A percentile compares a stretch with the other conserved stretches of the same genome.
Evolutionary conservation across 1,140 invertebrate species (phyloP).

Genomic region (Drosophila pseudoananassae): DNA sequence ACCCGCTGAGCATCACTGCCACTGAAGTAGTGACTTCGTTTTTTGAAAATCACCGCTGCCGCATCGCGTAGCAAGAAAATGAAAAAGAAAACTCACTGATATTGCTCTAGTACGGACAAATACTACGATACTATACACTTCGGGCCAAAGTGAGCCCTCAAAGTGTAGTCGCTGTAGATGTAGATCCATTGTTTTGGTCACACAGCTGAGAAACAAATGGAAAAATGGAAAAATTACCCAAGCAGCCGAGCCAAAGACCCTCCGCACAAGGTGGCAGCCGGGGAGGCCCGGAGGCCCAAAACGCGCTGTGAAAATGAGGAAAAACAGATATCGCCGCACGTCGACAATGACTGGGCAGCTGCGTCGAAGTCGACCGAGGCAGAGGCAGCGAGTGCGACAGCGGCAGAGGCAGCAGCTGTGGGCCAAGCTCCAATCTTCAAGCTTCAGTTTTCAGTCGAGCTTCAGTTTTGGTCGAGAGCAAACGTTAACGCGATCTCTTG

Average conservation of each 20-base stretch:
- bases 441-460: slow-evolving; percentile 51
- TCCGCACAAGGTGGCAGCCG: slow-evolving; percentile 66
- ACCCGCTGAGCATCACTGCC: slow-evolving; percentile 54
- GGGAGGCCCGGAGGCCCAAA: slow-evolving; percentile 50
- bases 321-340: slow-evolving; percentile 57
- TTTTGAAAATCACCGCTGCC: slow-evolving; percentile 47
- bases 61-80: slow-evolving; percentile 18
- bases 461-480: slow-evolving; percentile 59
- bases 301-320: slow-evolving; percentile 74
- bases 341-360: slow-evolving; percentile 62
- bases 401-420: slow-evolving; percentile 25
- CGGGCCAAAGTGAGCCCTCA: slow-evolving; percentile 56
- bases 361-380: slow-evolving; percentile 6
- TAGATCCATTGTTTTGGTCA: slow-evolving; percentile 74
- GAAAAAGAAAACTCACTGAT: slow-evolving; percentile 41
- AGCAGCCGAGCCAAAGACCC: slow-evolving; percentile 61
- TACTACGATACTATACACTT: slow-evolving; percentile 10
- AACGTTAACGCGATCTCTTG: slow-evolving; percentile 30
- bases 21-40: slow-evolving; percentile 9
- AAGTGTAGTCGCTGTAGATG: slow-evolving; percentile 31
- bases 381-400: slow-evolving; percentile 14
- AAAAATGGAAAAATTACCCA: slow-evolving; percentile 76
- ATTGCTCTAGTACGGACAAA: slow-evolving; percentile 43
- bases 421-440: slow-evolving; percentile 34
- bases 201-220: slow-evolving; percentile 76